Evolutionary conservation across 2,113 vertebrate species (phyloP), one percentile per base, ranked within the genome.

Genomic region (Gambusia affinis): DNA sequence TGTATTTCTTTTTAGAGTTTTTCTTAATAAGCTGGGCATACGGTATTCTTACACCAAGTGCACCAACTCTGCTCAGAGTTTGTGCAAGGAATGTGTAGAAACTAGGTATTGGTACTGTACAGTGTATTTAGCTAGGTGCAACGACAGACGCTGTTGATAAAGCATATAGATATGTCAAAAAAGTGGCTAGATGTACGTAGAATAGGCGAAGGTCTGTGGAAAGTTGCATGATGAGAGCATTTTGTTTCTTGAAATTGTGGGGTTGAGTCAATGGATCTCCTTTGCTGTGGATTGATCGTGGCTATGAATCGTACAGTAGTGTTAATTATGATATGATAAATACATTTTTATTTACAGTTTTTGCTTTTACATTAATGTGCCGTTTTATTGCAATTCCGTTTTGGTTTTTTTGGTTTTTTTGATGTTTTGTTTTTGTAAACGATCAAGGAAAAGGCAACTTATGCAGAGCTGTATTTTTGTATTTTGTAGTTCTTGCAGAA

Each of bases 401-500:
- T 75, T 82, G 27, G 27, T 80, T 31, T 17, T 76, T 70, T 67
- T 73, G 33, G 75, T 80, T 78, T 81, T 67, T 82, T 65, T 27
- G 27, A 1, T 76, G 79, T 78, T 85, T 72, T 79, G 65, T 76
- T 57, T n/a, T 57, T 80, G 73, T 35, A 73, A 79, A 70, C 63
- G 19, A 35, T 12, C 12, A 19, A 82, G 83, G 68, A 51, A 78
- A 87, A 82, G 76, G 64, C 62, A 91, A 83, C 70, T 79, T 79
- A 87, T 85, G 68, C 81, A 87, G 87, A 88, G 76, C 83, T 86
- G 82, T 89, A 86, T 91, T 90, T 87, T 88, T 92, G 67, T 89
- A 88, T 80, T 60, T 85, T 54, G 75, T 86, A 82, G 86, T 90
- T 92, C 79, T 86, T 85, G 75, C 86, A 87, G 80, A 89, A 91